Evolutionary conservation across 1,140 invertebrate species (phyloP).

Genomic region (Monomorium pharaonis): DNA sequence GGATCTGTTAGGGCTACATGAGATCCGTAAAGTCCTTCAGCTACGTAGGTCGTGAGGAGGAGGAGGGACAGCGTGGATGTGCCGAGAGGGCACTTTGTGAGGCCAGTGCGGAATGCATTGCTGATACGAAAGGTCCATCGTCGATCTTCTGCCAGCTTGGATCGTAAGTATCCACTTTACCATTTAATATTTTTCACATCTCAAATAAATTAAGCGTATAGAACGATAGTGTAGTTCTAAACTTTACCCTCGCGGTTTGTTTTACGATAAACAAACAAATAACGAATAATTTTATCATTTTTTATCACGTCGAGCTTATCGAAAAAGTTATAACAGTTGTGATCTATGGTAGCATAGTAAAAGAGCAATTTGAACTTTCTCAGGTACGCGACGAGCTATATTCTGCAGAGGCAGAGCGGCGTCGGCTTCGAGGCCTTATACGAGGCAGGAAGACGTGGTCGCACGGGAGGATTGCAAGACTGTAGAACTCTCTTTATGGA

Average conservation of each 20-base stretch:
- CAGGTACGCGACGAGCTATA: conserved; percentile 94
- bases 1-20: conserved; percentile 89
- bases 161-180: conserved; percentile 89
- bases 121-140: conserved; percentile 91
- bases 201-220: not conserved
- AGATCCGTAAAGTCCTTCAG: conserved; percentile 88
- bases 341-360: not conserved
- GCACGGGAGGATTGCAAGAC: conserved; percentile 90
- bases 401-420: conserved; percentile 91
- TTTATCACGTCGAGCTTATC: not conserved
- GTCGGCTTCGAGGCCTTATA: conserved; percentile 92
- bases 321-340: not conserved
- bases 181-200: conserved; percentile 67
- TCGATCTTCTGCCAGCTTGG: conserved; percentile 96
- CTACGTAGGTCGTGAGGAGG: conserved; percentile 89
- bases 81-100: conserved; percentile 90
- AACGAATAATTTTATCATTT: not conserved
- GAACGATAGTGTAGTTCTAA: not conserved
- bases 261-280: not conserved
- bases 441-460: conserved; percentile 92
- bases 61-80: conserved; percentile 88
- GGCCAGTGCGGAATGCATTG: conserved; percentile 94
- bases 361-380: conserved; percentile 32
- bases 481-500: conserved; percentile 93
- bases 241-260: not conserved